Evolutionary conservation across 37 sponge, comb jelly and placozoan genomes (phyloP).

Genomic region (Tethya wilhelma): DNA sequence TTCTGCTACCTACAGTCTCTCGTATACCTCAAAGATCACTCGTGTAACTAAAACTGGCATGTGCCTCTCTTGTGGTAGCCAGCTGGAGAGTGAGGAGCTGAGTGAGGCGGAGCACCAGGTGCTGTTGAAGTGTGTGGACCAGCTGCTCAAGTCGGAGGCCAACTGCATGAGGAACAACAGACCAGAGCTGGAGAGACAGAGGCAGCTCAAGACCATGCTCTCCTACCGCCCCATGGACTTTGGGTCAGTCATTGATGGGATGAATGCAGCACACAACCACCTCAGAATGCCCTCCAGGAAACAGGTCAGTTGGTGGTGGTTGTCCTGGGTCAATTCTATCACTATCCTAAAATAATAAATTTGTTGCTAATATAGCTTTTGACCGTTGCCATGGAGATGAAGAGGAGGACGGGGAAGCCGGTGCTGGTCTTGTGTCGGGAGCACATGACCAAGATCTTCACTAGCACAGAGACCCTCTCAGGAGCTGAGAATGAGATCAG

Average conservation of each 20-base stretch:
- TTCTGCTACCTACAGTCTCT: no score
- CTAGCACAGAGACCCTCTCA: neutral
- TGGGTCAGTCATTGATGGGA: slow-evolving; percentile 17
- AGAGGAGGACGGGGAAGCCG: neutral
- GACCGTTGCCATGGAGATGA: neutral
- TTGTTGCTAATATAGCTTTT: slow-evolving; percentile 6
- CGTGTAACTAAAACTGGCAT: no score
- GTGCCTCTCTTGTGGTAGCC: slow-evolving; percentile 1
- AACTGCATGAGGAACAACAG: neutral
- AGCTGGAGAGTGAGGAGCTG: neutral
- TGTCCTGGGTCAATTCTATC: neutral
- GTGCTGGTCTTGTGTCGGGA: neutral
- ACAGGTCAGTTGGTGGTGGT: neutral
- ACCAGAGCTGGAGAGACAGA: neutral
- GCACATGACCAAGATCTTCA: neutral
- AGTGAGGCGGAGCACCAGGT: neutral
- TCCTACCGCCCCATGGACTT: no score
- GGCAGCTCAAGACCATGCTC: neutral
- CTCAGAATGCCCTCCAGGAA: neutral
- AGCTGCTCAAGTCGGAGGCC: neutral
- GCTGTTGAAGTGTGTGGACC: neutral
- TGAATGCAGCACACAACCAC: neutral
- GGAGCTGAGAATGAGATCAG: neutral
- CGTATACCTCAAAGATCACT: no score
- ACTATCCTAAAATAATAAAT: neutral